Conservation (phyloP, 2,888 invertebrate species). For the Orchesella flavescens region DNA sequence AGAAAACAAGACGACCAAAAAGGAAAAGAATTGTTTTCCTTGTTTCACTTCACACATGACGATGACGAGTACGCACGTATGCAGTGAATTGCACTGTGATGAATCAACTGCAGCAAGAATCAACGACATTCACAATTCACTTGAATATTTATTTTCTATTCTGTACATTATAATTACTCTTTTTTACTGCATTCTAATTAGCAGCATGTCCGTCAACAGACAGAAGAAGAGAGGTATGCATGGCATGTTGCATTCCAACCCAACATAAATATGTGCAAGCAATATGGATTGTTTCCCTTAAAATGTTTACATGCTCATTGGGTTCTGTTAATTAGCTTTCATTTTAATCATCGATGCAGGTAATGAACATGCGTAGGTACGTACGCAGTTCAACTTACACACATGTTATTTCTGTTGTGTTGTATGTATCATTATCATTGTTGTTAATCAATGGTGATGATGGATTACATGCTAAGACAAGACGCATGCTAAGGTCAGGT, state of each 20-base stretch:
- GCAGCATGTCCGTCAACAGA: slow-evolving; percentile 20
- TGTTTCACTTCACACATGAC: slow-evolving; percentile 16
- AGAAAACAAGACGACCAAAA: slow-evolving; percentile 20
- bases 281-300: no score
- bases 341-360: neutral
- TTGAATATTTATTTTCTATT: neutral
- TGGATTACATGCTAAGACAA: no score
- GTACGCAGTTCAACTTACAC: no score
- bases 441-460: no score
- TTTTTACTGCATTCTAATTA: neutral
- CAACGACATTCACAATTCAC: neutral
- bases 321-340: slow-evolving; percentile 30
- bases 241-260: slow-evolving; percentile 5
- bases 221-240: neutral
- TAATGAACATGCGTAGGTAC: neutral
- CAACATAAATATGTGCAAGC: no score
- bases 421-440: no score
- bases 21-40: slow-evolving; percentile 8
- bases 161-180: neutral
- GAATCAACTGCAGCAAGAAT: neutral
- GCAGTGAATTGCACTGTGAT: neutral
- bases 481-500: neutral
- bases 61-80: slow-evolving; percentile 5
- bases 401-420: no score
- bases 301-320: slow-evolving; percentile 32